Conservation (phyloP, 1,140 invertebrate genomes). For the Lucilia sericata region DNA sequence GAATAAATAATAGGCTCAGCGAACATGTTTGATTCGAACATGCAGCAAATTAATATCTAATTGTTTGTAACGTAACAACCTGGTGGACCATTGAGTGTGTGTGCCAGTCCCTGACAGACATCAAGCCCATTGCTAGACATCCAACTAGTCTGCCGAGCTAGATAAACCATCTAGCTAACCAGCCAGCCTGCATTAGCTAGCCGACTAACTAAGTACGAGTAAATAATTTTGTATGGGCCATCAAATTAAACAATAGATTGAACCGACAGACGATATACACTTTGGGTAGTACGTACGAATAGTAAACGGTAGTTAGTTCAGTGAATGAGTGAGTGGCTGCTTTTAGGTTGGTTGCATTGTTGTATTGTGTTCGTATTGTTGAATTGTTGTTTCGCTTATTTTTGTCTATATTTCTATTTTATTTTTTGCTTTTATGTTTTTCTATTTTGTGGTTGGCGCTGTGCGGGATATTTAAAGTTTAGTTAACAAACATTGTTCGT, state of each 20-base stretch:
- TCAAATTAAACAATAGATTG: neutral
- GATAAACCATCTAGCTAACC: neutral
- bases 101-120: neutral
- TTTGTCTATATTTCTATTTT: neutral
- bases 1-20: neutral
- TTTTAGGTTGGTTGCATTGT: neutral
- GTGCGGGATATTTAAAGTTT: slow-evolving; percentile 9
- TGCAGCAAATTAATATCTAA: neutral
- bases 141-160: neutral
- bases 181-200: neutral
- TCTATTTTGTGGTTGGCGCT: neutral
- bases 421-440: neutral
- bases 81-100: neutral
- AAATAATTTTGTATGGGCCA: neutral
- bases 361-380: neutral
- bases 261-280: too few relatives aligned
- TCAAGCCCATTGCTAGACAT: neutral
- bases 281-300: neutral
- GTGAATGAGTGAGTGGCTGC: neutral
- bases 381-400: neutral
- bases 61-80: neutral
- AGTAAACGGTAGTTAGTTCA: neutral
- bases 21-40: neutral
- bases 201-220: neutral
- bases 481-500: slow-evolving; percentile 23